Base-by-base conservation (phyloP, 1,140 invertebrate species). In the Sycophaga agraensis region DNA sequence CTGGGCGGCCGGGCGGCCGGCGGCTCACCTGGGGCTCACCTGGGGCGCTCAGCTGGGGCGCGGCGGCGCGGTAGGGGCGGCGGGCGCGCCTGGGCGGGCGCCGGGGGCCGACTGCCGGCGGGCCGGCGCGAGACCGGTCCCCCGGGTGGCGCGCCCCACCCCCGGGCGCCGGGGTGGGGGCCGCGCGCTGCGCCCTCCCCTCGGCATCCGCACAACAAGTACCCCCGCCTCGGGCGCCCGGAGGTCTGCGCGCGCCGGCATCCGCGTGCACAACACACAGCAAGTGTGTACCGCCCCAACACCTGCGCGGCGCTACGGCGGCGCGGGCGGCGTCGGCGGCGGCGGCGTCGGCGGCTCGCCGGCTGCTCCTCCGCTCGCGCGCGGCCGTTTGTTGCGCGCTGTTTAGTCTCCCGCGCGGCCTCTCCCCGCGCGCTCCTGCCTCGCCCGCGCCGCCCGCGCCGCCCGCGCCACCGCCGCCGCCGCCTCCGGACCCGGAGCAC, bases 151-250 rank as follows among this genome's bases (percentile, higher is more conserved):
- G 49, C 28, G 2, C 43, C 28, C 43, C 48, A 68, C 57, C 66
- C 59, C 55, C 48, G 34, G 43, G 24, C 48, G 19, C 42, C 42
- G 54, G 50, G 54, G 8, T 17, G 54, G 3, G 19, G 24, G 5
- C 6, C 7, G 6, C n/a, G 14, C n/a, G 34, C 28, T 48, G 14
- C 45, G 8, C 5, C 50, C n/a, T 21, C 50, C 26, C 24, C 21
- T 14, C 12, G 70, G 76, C 75, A 78, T 79, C 77, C 77, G 71
- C 77, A 80, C 77, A 80, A 80, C 78, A 80, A 80, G 71, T 78
- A 77, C 72, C 66, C 48, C 46, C 57, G 57, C 46, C 39, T 26
- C n/a, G n/a, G n/a, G n/a, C n/a, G n/a, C n/a, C n/a, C n/a, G n/a
- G n/a, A n/a, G n/a, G n/a, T n/a, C n/a, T n/a, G n/a, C 21, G 73